Evolutionary conservation across 2,888 invertebrate species (phyloP).

Genomic region (Orchesellides sinensis): DNA sequence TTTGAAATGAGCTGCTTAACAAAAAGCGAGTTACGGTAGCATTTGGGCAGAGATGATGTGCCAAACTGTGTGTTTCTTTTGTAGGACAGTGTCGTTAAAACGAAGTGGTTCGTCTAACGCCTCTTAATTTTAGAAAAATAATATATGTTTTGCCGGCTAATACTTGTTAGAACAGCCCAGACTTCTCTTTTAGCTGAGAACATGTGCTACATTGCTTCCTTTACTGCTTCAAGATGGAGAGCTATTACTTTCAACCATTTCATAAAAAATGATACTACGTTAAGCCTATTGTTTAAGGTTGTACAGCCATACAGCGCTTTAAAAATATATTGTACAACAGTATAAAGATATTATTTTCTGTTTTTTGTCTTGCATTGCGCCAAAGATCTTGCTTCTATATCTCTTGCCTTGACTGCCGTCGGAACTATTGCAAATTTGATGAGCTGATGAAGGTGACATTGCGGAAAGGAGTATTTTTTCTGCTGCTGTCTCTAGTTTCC

Average conservation of each 20-base stretch:
- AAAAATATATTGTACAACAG: too few species aligned
- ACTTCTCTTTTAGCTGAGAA: too few species aligned
- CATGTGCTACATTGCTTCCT: too few species aligned
- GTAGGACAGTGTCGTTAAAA: background rate
- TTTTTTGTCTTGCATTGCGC: too few species aligned
- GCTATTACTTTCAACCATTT: conserved; percentile 4
- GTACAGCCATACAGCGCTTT: too few species aligned
- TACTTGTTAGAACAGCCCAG: too few species aligned
- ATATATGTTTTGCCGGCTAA: too few species aligned
- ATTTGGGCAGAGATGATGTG: background rate
- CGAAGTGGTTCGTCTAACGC: background rate
- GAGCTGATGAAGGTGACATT: conserved; percentile 62
- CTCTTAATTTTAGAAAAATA: background rate
- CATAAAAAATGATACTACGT: background rate
- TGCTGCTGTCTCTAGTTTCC: background rate
- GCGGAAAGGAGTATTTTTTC: conserved; percentile 34
- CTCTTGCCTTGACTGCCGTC: background rate
- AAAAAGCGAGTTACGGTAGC: conserved; percentile 37
- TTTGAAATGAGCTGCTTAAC: conserved; percentile 33
- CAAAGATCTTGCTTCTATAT: background rate
- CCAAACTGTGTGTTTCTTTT: conserved; percentile 28
- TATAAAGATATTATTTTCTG: too few species aligned
- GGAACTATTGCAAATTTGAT: conserved; percentile 55
- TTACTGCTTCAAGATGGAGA: background rate
- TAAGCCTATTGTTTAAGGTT: too few species aligned